phyloP scores from a whole-genome alignment of 2,888 invertebrate genomes.

The Cephus spinipes region DNA sequence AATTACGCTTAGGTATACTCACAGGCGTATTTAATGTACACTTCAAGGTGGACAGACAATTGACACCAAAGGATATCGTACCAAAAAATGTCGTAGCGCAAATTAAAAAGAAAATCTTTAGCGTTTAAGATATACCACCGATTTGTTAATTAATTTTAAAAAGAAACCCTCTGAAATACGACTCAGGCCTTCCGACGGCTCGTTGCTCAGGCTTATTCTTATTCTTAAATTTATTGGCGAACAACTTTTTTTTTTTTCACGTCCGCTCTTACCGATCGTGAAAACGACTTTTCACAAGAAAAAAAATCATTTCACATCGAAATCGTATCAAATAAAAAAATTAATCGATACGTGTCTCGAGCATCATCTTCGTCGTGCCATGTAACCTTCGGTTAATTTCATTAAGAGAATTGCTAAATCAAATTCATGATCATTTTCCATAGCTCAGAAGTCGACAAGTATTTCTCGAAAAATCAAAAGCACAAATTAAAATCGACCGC shows the following conservation, averaged over 20 bases:
- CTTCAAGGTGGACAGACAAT: constrained; percentile 19
- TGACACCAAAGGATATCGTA: constrained; percentile 18
- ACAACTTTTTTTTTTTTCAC: not conserved
- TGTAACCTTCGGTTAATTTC: not conserved
- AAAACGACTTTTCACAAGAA: not conserved
- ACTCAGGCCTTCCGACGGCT: not conserved
- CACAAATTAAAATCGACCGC: not conserved
- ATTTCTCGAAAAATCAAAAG: not conserved
- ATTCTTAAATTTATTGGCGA: not conserved
- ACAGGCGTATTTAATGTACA: constrained; percentile 6
- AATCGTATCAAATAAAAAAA: not conserved
- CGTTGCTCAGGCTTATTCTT: not conserved
- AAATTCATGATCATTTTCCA: not conserved
- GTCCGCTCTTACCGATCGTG: not conserved
- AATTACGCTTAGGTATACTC: constrained; percentile 17
- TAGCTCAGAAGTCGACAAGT: not conserved
- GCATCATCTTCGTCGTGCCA: not conserved
- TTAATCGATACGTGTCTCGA: not conserved
- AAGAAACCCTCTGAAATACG: not conserved
- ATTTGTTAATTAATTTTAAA: constrained; percentile 34
- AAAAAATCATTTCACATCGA: not conserved
- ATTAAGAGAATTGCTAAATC: not conserved
- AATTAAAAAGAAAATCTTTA: constrained; percentile 25
- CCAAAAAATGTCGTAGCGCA: constrained; percentile 41
- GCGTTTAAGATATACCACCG: constrained; percentile 29